Conservation (phyloP, 2,888 invertebrate genomes). For the Epistrophe grossulariae region DNA sequence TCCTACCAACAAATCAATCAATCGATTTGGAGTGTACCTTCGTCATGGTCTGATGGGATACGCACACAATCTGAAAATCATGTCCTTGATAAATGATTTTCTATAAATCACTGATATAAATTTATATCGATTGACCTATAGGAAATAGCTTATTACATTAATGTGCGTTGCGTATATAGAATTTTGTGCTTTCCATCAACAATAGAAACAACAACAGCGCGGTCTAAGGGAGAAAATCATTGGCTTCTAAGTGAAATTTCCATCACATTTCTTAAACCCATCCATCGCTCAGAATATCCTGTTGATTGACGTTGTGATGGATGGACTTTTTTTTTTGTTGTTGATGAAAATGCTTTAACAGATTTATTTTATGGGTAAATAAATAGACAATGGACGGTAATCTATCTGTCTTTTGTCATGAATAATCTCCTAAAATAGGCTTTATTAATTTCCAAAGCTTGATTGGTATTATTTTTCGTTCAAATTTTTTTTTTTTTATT, state of each 20-base stretch:
- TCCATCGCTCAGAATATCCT: constrained; percentile 51
- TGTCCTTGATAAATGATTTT: constrained; percentile 47
- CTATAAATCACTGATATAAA: constrained; percentile 45
- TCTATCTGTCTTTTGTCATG: constrained; percentile 62
- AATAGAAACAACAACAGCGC: background rate
- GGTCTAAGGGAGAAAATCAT: constrained; percentile 16
- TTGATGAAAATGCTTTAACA: constrained; percentile 16
- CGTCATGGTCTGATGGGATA: background rate
- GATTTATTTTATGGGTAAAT: constrained; percentile 58
- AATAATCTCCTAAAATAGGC: constrained; percentile 43
- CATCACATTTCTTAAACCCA: constrained; percentile 45
- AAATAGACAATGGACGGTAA: constrained; percentile 55
- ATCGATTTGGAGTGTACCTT: background rate
- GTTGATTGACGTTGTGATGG: constrained; percentile 56
- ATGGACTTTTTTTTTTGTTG: constrained; percentile 29
- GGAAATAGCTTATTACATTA: constrained; percentile 55
- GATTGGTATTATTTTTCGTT: constrained; percentile 20
- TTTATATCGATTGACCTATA: constrained; percentile 30
- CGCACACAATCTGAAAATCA: constrained; percentile 14
- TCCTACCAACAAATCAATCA: background rate
- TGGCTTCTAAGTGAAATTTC: constrained; percentile 52
- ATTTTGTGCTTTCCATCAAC: constrained; percentile 21
- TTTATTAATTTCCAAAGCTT: constrained; percentile 43
- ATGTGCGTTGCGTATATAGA: constrained; percentile 15
- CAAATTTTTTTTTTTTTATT: background rate